Evolutionary conservation across 1,140 invertebrate genomes (phyloP).

Genomic region (Cydia pomonella): DNA sequence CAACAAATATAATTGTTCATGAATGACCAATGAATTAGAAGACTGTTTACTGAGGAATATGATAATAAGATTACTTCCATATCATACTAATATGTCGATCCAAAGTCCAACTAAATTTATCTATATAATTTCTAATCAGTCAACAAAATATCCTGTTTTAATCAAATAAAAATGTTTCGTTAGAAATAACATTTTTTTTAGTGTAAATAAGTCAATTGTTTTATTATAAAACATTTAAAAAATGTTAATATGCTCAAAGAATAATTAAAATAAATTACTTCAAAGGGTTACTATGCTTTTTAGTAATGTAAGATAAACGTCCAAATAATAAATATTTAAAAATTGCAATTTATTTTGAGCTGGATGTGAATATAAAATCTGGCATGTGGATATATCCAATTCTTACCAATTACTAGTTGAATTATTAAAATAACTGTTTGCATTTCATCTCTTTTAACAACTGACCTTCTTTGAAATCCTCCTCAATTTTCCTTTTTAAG

Average conservation of each 20-base stretch:
- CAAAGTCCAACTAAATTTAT: background rate
- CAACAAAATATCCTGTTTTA: conserved; percentile 8
- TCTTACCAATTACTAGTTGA: too few species aligned
- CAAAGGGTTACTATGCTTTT: too few species aligned
- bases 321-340: too few species aligned
- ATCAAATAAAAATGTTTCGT: background rate
- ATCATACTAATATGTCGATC: background rate
- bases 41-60: conserved; percentile 24
- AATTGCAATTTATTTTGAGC: too few species aligned
- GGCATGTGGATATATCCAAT: too few species aligned
- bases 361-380: too few species aligned
- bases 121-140: background rate
- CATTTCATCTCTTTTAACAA: background rate
- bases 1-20: background rate
- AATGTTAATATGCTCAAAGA: too few species aligned
- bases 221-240: too few species aligned
- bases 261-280: too few species aligned
- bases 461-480: conserved; percentile 89
- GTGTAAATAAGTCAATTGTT: too few species aligned
- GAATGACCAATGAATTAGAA: background rate
- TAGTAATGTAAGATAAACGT: too few species aligned
- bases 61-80: conserved; percentile 20
- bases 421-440: too few species aligned
- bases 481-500: conserved; percentile 88
- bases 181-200: background rate